Base-by-base conservation (phyloP, 2,113 vertebrate species). In the Oreotrochilus melanogaster region DNA sequence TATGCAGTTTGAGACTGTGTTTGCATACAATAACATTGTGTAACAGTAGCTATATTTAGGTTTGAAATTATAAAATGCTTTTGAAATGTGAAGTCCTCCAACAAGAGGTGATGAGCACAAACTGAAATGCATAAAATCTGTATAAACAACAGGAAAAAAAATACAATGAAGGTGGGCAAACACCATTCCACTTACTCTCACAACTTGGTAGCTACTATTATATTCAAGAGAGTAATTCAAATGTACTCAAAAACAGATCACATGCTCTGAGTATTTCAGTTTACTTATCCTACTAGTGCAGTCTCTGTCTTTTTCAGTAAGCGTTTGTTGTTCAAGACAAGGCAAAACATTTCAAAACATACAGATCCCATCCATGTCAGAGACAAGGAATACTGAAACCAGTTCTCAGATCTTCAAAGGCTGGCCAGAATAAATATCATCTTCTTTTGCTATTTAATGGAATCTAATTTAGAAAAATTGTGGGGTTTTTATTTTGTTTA, bases 371-470 rank as follows among this genome's bases (percentile, higher is more conserved):
- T 33, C 9, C 27, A 3, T 45, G 27, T 54, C n/a, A 56, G 30
- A 81, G 28, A 43, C 5, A 51, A n/a, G 8, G 62, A 30, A 19
- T 28, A 35, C 14, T 23, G 23, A 90, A 81, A 47, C 2, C 23
- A 28, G 2, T 18, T 18, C 2, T 39, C n/a, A 11, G 10, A 21
- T 39, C 28, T 61, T 57, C 11, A 73, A 39, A 64, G 14, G 48
- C 23, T 6, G 1, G 6, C 28, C 16, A 47, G 31, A 51, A 11
- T 1, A 56, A 9, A 3, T 33, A 47, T 35, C 43, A n/a, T 1
- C 4, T 17, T 21, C 2, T 12, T 84, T 89, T 92, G 16, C 1
- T 33, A 14, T 43, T 56, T 87, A 6, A 15, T 60, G 15, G 31
- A 78, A 51, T 78, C 15, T 47, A 23, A 60, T 4, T n/a, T 67